Base-by-base conservation (phyloP, 2,888 invertebrate genomes). In the Drosophila phalerata region DNA sequence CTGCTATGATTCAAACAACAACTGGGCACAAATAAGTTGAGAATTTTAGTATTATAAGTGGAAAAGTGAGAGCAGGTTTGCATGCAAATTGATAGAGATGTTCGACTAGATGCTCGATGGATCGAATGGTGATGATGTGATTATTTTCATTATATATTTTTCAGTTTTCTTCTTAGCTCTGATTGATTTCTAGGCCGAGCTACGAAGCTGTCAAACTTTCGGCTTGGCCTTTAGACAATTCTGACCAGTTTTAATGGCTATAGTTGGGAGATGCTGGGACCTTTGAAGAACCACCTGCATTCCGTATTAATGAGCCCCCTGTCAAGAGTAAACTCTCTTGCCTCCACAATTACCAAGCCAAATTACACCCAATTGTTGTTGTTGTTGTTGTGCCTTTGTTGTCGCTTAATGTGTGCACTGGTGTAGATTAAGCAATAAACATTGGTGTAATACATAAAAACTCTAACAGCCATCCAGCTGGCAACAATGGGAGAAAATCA, bases 341-440 rank as follows among this genome's bases (percentile, higher is more conserved):
- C 47, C 62, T 56, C 19, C 30, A 48, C 78, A 78, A 77, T 84
- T 77, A 70, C 49, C 61, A 56, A 62, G 61, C 66, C 57, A 72
- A 79, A 69, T 81, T 73, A 69, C 49, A 71, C 52, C 53, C 83
- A 73, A 69, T 85, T 79, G 73, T 82, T 75, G 19, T 5, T 13
- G 9, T 49, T 49, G 13, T 15, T 49, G 15, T 10, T 55, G 25
- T 25, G 30, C 25, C 58, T 62, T 69, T 78, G 63, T 63, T 73
- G 56, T 65, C 69, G 69, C 64, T 45, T 73, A 73, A 73, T 82
- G 69, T 67, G 65, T 55, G 55, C 70, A 45, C 34, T 61, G 57
- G 57, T 68, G 72, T 72, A 65, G 75, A 84, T 85, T 70, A 80
- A 86, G 86, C 75, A 84, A 84, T 88, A 84, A 75, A 82, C 65